Base-by-base conservation (phyloP, 2,888 invertebrate species). In the Anorthoa munda region DNA sequence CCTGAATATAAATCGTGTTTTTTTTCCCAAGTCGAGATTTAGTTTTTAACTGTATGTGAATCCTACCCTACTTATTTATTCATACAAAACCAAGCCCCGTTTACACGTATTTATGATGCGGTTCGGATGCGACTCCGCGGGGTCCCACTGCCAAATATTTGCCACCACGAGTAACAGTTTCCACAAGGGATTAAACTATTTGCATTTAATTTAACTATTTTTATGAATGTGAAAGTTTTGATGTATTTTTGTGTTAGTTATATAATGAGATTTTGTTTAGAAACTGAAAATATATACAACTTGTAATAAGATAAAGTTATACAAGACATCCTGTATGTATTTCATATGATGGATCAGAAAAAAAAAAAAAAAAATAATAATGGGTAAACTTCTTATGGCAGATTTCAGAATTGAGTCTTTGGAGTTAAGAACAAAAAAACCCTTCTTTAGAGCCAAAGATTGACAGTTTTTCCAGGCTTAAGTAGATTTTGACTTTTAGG, bases 101-200 rank as follows among this genome's bases (percentile, higher is more conserved):
- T 53, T 50, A 61, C 26, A 65, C 15, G 60, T 61, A 68, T 66
- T 61, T 59, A 66, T 59, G 61, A 15, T 78, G 66, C 51, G 59
- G 66, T 55, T 26, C 63, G 21, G 21, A 64, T 51, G 46, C 26
- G 13, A 12, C 7, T 12, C 31, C 13, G 48, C 11, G 46, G 5
- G 15, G 7, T 70, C 39, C 13, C 65, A 26, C 46, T 73, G 55
- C 83, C 64, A 83, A 78, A 79, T 79, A 60, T 69, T 66, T 53
- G 31, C 51, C 48, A 64, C 12, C 51, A 13, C 56, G 64, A 13
- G 17, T 48, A 45, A 64, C 48, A 51, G 50, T 59, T 59, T 31
- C 21, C 53, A 45, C 48, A 48, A 39, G 65, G 50, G 53, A 66
- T 75, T 55, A 21, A 39, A 72, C 13, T 61, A 69, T 81, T 69